Base-by-base conservation (phyloP, 2,113 vertebrate species). In the Ivindomyrus marchei region DNA sequence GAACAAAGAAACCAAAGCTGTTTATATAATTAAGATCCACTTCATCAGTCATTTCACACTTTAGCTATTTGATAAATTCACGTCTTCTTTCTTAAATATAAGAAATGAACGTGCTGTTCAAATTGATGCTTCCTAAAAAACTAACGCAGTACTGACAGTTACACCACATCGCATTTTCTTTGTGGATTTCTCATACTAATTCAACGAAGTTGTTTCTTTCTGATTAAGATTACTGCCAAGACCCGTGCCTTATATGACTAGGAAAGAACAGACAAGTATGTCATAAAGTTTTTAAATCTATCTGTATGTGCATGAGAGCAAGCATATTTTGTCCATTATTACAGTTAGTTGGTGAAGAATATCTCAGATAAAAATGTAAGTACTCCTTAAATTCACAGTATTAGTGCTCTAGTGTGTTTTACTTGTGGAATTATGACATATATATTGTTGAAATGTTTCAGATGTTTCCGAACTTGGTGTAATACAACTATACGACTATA, bases 181-280 rank as follows among this genome's bases (percentile, higher is more conserved):
- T 94, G 88, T 93, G 93, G 90, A 88, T 86, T 77, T 89, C 91
- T 92, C 92, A 93, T 85, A 80, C 50, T 92, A 92, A 93, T 92
- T 93, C 91, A 91, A 87, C 58, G 7, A 90, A 93, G 89, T 92
- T 91, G 89, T 90, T 93, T 89, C 91, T 91, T 92, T 92, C 90
- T 91, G 92, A 93, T 93, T 91, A 93, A 93, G 80, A 53, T 85
- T 88, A 31, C 70, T 85, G 91, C 87, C 90, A 92, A 90, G 90
- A 92, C 88, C 88, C 19, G 88, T 15, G 31, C 85, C 90, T 89
- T n/a, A 36, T 94, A 91, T 91, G 85, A 91, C 93, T 91, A 92
- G 27, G 9, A 52, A 39, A 49, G 47, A 31, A 42, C 36, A 80
- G 74, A 19, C 36, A 17, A 80, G 36, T 80, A 80, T 15, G 4